phyloP scores from a whole-genome alignment of 2,888 invertebrate genomes.

The Blomia tropicalis region DNA sequence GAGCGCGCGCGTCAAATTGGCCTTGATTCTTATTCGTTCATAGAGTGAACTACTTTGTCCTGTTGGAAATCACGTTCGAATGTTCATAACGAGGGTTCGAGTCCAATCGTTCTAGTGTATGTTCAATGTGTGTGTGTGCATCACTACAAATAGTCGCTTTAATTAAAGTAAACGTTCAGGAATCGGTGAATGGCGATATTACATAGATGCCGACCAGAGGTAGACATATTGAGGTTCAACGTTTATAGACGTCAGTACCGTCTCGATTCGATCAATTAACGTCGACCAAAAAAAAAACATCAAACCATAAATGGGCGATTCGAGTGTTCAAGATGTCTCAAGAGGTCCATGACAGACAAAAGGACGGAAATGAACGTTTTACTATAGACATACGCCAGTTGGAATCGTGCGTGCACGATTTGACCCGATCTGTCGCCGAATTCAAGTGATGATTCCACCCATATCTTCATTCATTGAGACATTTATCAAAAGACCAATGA shows the following conservation, averaged over 20 bases:
- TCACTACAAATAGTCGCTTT: background rate
- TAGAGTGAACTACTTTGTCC: too few relatives aligned
- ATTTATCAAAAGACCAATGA: too few relatives aligned
- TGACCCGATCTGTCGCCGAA: too few relatives aligned
- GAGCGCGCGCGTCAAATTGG: constrained; percentile 1
- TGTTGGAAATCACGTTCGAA: background rate
- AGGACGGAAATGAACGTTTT: background rate
- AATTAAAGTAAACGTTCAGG: constrained; percentile 7
- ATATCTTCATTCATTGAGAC: too few relatives aligned
- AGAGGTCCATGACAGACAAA: background rate
- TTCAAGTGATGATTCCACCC: too few relatives aligned
- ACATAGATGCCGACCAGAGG: background rate
- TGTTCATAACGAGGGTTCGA: too few relatives aligned
- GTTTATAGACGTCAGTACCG: background rate
- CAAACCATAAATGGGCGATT: background rate
- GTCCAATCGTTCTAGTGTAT: too few relatives aligned
- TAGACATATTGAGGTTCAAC: background rate
- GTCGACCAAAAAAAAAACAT: background rate
- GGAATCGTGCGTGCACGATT: background rate
- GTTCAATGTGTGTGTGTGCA: background rate
- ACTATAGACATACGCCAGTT: background rate
- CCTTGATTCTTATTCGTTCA: background rate
- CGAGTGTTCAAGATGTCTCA: background rate
- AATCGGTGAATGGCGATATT: background rate
- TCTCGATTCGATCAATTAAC: background rate